A percentile compares a stretch with the other conserved stretches of the same genome.
Conservation (phyloP, 2,888 invertebrate genomes). For the Drosophila cyrtoloma region DNA sequence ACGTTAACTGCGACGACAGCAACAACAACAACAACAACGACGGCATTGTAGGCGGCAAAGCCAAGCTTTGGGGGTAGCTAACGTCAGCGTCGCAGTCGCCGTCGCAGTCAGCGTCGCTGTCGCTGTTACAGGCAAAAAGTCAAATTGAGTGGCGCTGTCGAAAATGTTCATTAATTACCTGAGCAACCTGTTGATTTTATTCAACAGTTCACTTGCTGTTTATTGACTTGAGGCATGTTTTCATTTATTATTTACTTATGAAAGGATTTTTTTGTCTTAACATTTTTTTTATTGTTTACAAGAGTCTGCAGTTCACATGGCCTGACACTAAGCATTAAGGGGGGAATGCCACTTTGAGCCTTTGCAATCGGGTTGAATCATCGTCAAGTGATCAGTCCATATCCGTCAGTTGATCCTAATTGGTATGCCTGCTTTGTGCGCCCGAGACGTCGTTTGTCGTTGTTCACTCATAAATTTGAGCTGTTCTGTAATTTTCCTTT, state of each 20-base stretch:
- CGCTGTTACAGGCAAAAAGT: constrained; percentile 25
- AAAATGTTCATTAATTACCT: constrained; percentile 60
- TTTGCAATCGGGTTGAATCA: constrained; percentile 33
- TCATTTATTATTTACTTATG: background rate
- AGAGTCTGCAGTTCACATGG: constrained; percentile 2
- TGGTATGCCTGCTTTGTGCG: constrained; percentile 72
- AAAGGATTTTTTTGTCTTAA: background rate
- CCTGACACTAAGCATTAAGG: background rate
- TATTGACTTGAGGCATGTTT: constrained; percentile 7
- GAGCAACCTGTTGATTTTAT: constrained; percentile 23
- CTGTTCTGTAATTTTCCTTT: constrained; percentile 68
- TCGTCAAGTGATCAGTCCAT: constrained; percentile 27
- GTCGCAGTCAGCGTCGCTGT: constrained; percentile 1
- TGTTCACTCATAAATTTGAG: constrained; percentile 74
- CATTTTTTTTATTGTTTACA: background rate
- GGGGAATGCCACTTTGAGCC: constrained; percentile 9
- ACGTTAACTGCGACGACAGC: constrained; percentile 23
- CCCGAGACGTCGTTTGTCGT: constrained; percentile 72
- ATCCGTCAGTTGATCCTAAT: constrained; percentile 65
- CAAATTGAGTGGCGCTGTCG: constrained; percentile 53
- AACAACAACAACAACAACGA: constrained; percentile 5
- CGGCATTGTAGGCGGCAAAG: constrained; percentile 36
- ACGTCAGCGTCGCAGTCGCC: background rate
- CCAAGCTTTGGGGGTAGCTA: constrained; percentile 38
- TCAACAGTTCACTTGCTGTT: constrained; percentile 8